These are phyloP conservation scores for Muntiacus muntjak DNA, from an alignment of 2,113 vertebrate species.

Conservation along the genomic window DNA sequence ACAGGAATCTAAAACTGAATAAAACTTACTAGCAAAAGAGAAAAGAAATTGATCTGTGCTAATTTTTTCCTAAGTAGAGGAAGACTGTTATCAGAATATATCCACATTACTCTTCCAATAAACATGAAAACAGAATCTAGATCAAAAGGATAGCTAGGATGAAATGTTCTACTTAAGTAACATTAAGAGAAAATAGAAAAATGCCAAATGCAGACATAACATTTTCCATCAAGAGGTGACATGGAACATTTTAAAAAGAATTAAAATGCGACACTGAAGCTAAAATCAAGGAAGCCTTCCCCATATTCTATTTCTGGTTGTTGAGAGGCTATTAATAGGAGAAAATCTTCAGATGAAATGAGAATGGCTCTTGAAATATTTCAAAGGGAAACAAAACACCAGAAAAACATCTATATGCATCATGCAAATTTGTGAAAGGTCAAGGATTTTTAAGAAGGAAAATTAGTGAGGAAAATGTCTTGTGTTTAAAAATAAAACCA, in stretches of 20 bases:
- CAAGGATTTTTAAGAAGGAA: constrained; percentile 36
- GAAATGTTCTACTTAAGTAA: neutral
- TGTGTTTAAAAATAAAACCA: neutral
- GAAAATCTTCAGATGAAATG: neutral
- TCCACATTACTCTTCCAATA: neutral
- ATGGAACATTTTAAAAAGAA: neutral
- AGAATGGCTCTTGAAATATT: constrained; percentile 4
- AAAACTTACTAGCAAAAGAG: neutral
- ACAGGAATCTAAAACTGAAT: neutral
- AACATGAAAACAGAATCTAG: neutral
- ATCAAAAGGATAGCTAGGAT: neutral
- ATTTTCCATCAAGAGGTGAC: neutral
- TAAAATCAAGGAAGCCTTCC: neutral
- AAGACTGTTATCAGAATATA: neutral
- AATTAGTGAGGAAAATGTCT: neutral
- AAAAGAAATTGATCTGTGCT: neutral
- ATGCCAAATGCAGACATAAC: neutral
- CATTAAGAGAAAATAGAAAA: neutral
- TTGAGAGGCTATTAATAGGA: neutral
- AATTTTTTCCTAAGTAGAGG: neutral
- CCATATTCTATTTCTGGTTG: neutral
- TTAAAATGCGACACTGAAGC: neutral
- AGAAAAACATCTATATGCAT: neutral
- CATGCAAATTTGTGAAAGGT: constrained; percentile 29
- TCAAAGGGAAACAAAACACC: neutral